Evolutionary conservation across 2,888 invertebrate species (phyloP).

Genomic region (Pristionchus exspectatus): DNA sequence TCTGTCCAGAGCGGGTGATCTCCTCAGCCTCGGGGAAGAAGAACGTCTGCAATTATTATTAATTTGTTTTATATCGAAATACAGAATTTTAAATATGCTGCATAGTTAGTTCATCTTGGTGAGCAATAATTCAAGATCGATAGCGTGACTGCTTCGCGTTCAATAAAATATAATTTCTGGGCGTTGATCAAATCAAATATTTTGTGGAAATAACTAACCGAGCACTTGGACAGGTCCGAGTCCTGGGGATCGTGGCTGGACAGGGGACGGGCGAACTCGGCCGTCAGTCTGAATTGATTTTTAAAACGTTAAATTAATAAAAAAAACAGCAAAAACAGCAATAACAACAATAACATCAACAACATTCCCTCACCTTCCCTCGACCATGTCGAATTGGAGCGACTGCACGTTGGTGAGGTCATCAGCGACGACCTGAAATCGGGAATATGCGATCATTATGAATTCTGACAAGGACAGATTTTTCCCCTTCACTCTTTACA

Average conservation of each 20-base stretch:
- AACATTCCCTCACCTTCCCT: conserved; percentile 52
- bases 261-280: conserved; percentile 63
- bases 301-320: too few relatives aligned
- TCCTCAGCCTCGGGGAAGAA: conserved; percentile 55
- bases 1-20: conserved; percentile 54
- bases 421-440: conserved; percentile 61
- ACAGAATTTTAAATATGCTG: background rate
- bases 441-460: background rate
- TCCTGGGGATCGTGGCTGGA: conserved; percentile 55
- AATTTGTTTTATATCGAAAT: background rate
- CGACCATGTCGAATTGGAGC: conserved; percentile 61
- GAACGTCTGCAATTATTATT: conserved; percentile 23
- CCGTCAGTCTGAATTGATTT: conserved; percentile 56
- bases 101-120: background rate
- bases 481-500: too few relatives aligned
- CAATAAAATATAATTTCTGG: background rate
- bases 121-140: background rate
- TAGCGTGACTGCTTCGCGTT: too few relatives aligned
- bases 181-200: background rate
- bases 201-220: background rate
- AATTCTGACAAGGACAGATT: background rate
- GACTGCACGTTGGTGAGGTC: conserved; percentile 69
- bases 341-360: conserved; percentile 48
- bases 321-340: background rate
- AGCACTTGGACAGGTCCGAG: conserved; percentile 52